Conservation (phyloP, 2,113 vertebrate genomes). For the Pluvianellus socialis region DNA sequence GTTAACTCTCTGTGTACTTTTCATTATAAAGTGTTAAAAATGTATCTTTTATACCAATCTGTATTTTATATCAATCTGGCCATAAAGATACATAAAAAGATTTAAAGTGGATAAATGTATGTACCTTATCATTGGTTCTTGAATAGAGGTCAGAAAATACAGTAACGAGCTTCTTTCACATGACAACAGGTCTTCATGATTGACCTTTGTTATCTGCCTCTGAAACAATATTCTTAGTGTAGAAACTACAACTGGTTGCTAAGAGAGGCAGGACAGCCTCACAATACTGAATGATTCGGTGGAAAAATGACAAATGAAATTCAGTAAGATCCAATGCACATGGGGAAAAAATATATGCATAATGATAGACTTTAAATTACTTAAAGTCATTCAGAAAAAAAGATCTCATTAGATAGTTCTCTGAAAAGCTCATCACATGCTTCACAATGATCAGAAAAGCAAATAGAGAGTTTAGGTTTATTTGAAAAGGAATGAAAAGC, state of each 20-base stretch:
- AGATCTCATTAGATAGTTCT: not conserved
- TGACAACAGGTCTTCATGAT: not conserved
- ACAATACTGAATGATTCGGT: not conserved
- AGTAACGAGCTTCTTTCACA: not conserved
- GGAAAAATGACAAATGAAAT: not conserved
- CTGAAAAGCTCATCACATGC: not conserved
- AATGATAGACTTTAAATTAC: not conserved
- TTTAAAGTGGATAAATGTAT: not conserved
- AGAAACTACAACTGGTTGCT: not conserved
- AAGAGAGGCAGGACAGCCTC: not conserved
- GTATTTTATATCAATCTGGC: not conserved
- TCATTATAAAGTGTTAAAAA: not conserved
- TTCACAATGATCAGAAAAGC: not conserved
- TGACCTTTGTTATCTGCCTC: not conserved
- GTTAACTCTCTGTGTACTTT: not conserved
- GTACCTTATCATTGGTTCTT: not conserved
- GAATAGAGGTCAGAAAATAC: not conserved
- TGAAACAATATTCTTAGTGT: not conserved
- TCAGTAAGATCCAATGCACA: not conserved
- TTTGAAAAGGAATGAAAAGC: not conserved
- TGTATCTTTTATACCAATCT: not conserved
- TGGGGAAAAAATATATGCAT: not conserved
- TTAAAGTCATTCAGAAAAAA: not conserved
- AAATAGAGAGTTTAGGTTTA: not conserved
- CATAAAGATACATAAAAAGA: not conserved